phyloP scores from a whole-genome alignment of 35 echinoderm and acorn worm genomes.

The Acanthaster planci region DNA sequence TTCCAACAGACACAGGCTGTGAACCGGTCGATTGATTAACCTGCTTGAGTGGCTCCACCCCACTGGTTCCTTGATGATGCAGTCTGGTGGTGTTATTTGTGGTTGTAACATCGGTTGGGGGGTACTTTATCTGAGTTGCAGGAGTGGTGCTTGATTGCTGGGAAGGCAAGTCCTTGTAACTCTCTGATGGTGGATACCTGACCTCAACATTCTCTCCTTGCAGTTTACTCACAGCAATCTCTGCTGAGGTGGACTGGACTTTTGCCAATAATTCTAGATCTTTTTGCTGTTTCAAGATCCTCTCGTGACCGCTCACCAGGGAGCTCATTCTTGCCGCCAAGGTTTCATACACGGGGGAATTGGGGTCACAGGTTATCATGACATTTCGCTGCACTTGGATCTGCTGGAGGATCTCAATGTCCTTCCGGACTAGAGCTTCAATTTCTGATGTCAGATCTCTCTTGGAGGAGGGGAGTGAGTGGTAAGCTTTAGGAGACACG shows the following conservation, averaged over 20 bases:
- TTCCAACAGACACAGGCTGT: no score
- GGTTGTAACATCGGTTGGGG: no score
- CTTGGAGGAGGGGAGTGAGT: neutral
- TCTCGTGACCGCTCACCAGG: neutral
- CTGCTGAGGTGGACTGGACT: neutral
- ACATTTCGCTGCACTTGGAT: neutral
- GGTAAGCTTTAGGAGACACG: neutral
- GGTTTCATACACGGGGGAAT: neutral
- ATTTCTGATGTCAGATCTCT: neutral
- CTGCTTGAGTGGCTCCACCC: no score
- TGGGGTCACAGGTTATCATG: neutral
- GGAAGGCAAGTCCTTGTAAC: neutral
- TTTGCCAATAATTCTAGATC: neutral
- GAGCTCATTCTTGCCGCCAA: neutral
- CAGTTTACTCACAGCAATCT: neutral
- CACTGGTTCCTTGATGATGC: no score
- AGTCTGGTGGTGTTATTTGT: no score
- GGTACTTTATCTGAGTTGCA: no score
- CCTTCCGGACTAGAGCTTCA: neutral
- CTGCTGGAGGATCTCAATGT: constrained; percentile 10
- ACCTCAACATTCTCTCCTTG: neutral
- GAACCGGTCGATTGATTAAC: no score
- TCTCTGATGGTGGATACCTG: neutral
- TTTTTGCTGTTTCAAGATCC: neutral
- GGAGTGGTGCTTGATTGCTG: no score